Conservation (phyloP, 2,113 vertebrate genomes). For the Macroglossus sobrinus region DNA sequence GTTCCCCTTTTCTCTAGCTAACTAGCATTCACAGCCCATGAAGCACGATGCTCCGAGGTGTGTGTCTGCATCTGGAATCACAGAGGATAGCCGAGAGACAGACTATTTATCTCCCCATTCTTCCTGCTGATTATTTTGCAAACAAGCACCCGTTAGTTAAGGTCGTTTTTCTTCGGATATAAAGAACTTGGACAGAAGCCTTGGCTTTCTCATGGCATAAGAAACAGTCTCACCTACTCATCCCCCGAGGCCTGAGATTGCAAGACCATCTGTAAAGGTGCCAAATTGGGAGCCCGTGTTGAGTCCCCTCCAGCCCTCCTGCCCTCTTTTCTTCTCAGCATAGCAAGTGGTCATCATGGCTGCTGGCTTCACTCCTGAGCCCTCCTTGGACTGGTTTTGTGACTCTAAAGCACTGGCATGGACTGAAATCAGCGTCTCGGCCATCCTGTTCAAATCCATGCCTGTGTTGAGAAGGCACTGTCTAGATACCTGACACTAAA, state of each 20-base stretch:
- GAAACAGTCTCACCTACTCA: neutral
- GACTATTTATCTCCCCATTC: neutral
- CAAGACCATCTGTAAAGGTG: neutral
- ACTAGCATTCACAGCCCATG: neutral
- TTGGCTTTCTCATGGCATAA: neutral
- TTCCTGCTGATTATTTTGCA: neutral
- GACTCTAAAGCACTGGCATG: neutral
- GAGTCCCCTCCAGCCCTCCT: neutral
- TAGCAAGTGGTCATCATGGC: fast-evolving
- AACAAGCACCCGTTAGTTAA: neutral
- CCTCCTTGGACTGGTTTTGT: neutral
- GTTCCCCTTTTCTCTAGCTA: neutral
- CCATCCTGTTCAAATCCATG: neutral
- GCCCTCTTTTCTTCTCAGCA: neutral
- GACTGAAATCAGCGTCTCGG: neutral
- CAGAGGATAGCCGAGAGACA: neutral
- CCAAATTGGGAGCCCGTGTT: fast-evolving
- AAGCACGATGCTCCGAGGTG: fast-evolving
- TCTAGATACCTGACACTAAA: neutral
- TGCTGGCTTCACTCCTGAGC: neutral
- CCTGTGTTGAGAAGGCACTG: neutral
- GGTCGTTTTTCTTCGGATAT: neutral
- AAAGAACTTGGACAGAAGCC: neutral
- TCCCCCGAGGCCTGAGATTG: neutral
- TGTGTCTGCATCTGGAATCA: neutral